Evolutionary conservation across 2,888 invertebrate species (phyloP).

Genomic region (Chymomyza procnemis): DNA sequence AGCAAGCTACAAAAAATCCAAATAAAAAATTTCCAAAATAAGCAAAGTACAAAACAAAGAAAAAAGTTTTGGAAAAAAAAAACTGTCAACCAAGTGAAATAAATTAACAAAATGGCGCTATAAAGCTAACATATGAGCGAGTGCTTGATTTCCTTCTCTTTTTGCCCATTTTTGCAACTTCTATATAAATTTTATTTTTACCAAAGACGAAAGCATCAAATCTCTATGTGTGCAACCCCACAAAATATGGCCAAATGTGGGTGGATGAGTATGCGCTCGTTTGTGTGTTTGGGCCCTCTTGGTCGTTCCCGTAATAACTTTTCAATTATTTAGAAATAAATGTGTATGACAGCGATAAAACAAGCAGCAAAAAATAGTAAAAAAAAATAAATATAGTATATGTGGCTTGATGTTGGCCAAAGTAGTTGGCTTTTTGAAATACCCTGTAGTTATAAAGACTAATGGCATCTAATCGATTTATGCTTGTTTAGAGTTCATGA

Average conservation of each 20-base stretch:
- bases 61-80: conserved; percentile 49
- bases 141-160: conserved; percentile 54
- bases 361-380: conserved; percentile 31
- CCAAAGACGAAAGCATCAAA: conserved; percentile 16
- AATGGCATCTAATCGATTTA: conserved; percentile 7
- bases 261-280: background rate
- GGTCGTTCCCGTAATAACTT: conserved; percentile 42
- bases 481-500: too few species aligned
- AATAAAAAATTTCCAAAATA: background rate
- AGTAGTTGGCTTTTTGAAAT: background rate
- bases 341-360: conserved; percentile 56
- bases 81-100: conserved; percentile 70
- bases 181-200: conserved; percentile 24
- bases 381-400: too few species aligned
- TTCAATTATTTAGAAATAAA: conserved; percentile 70
- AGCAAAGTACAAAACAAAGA: conserved; percentile 1
- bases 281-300: background rate
- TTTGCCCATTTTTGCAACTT: background rate
- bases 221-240: background rate
- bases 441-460: conserved; percentile 2
- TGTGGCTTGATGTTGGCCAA: background rate
- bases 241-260: background rate
- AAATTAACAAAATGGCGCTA: conserved; percentile 70
- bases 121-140: conserved; percentile 67
- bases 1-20: conserved; percentile 12